Evolutionary conservation across 2,113 vertebrate genomes (phyloP), one percentile per base, ranked within the genome.

Genomic region (Proterorhinus semilunaris): DNA sequence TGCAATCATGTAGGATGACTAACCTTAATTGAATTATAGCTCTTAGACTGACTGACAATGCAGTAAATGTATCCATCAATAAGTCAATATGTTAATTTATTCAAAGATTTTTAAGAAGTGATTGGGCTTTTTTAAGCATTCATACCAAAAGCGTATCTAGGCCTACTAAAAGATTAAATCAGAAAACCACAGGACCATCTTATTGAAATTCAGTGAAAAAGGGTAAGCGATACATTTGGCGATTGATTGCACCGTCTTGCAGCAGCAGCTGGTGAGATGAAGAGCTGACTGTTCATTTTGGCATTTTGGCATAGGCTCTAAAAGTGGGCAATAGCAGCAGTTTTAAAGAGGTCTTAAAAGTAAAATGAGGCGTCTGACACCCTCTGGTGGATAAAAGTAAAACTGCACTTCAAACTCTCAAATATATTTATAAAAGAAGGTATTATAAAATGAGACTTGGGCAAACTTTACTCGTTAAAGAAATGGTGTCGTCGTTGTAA

Each of bases 361-460:
- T 52, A 5, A 80, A 82, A 76, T 51, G 57, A 80, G 68, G 74
- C 79, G 72, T 45, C 81, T 59, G 27, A 65, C 81, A 86, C 88
- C 89, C 80, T 81, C 90, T 90, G 83, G 75, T 89, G 90, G n/a
- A 48, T 2, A 43, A 9, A 65, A 0, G 0, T 1, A 59, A 21
- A n/a, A 79, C 2, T 83, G 17, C 80, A 87, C 0, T 21, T 49
- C 70, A 48, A 7, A 5, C 43, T 13, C 5, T 15, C 4, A 50
- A 50, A 15, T 50, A 50, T 15, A 3, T 36, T 36, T 36, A 3
- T 3, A 1, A 1, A 21, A 21, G 21, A 21, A 21, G 21, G 21
- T 36, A 3, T 36, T 36, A 36, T 36, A 36, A 36, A 36, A 36
- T 36, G 27, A 36, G 27, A 36, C 27, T 1, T 36, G 27, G 27